phyloP scores from a whole-genome alignment of 2,113 vertebrate species.

The Thalassarche chlororhynchos region DNA sequence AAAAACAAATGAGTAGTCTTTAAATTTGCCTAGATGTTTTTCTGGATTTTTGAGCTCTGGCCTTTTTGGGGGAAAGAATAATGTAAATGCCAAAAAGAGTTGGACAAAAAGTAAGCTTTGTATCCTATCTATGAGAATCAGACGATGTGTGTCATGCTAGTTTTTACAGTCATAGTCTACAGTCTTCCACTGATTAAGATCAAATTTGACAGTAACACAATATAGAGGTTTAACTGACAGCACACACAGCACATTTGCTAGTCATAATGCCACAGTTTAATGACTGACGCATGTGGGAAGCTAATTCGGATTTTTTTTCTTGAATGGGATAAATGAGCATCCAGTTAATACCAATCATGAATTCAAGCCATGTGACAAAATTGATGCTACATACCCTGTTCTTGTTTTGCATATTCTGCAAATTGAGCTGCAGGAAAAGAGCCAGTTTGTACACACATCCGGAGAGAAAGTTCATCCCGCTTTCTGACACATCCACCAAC shows the following conservation, averaged over 20 bases:
- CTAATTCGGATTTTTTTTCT: slow-evolving; percentile 54
- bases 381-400: slow-evolving; percentile 74
- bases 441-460: slow-evolving; percentile 69
- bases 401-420: slow-evolving; percentile 74
- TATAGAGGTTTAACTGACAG: slow-evolving; percentile 63
- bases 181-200: slow-evolving; percentile 68
- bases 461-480: slow-evolving; percentile 55
- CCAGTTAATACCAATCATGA: slow-evolving; percentile 48
- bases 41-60: not conserved
- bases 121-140: slow-evolving; percentile 73
- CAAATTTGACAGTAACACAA: slow-evolving; percentile 58
- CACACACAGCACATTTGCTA: slow-evolving; percentile 64
- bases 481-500: slow-evolving; percentile 35
- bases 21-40: not conserved
- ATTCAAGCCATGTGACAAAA: slow-evolving; percentile 59
- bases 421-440: slow-evolving; percentile 67
- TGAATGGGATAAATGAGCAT: slow-evolving; percentile 74
- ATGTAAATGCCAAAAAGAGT: slow-evolving; percentile 31
- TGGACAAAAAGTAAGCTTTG: slow-evolving; percentile 64
- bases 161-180: slow-evolving; percentile 76
- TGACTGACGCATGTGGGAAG: slow-evolving; percentile 65
- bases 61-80: not conserved
- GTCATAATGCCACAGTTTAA: slow-evolving; percentile 54
- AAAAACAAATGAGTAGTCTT: not conserved
- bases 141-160: slow-evolving; percentile 68